phyloP scores from a whole-genome alignment of 1,140 invertebrate genomes.

The Radopholus similis region DNA sequence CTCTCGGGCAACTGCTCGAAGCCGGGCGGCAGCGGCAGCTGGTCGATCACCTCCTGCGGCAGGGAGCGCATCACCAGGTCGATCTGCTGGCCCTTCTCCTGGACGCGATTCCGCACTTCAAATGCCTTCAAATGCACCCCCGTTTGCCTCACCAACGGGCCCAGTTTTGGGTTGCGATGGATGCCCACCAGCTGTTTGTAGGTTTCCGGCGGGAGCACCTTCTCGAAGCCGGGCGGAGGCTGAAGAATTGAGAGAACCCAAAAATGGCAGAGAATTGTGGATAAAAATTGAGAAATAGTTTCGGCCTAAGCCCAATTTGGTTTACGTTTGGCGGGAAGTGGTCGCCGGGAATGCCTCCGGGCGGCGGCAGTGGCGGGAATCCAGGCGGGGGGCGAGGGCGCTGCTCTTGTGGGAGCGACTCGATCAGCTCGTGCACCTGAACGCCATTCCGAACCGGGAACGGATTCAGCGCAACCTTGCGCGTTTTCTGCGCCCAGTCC shows the following conservation, averaged over 20 bases:
- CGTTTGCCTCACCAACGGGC: too few relatives aligned
- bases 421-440: slow-evolving; percentile 18
- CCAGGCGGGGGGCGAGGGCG: not conserved
- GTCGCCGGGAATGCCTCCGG: not conserved
- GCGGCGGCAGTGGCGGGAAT: not conserved
- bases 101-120: too few relatives aligned
- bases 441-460: too few relatives aligned
- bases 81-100: slow-evolving; percentile 34
- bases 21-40: slow-evolving; percentile 30
- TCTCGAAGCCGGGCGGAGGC: slow-evolving; percentile 39
- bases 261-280: too few relatives aligned
- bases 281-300: too few relatives aligned
- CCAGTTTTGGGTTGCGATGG: slow-evolving; percentile 15
- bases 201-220: slow-evolving; percentile 23
- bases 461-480: not conserved
- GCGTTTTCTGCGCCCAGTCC: slow-evolving; percentile 23
- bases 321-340: slow-evolving; percentile 30
- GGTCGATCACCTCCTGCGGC: slow-evolving; percentile 29
- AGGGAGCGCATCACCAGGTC: slow-evolving; percentile 29
- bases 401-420: slow-evolving; percentile 26
- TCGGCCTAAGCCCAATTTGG: too few relatives aligned
- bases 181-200: slow-evolving; percentile 31
- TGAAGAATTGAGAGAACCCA: too few relatives aligned
- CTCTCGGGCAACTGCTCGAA: slow-evolving; percentile 34
- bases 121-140: too few relatives aligned